These are phyloP conservation scores for Cichlasoma orientale DNA, from an alignment of 2,797 vertebrate genomes.

Conservation along the genomic window DNA sequence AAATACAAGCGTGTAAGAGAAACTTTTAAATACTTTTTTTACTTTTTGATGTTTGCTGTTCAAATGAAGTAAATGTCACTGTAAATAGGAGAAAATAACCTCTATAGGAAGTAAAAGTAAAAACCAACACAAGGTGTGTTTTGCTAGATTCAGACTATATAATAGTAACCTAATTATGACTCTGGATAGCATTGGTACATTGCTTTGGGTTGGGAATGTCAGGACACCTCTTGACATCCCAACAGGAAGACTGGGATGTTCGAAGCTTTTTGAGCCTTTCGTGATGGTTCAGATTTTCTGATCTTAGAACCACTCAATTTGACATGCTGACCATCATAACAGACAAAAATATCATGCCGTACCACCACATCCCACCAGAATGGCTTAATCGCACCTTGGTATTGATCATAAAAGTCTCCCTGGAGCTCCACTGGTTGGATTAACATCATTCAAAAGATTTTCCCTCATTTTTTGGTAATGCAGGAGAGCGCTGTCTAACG, in stretches of 20 bases:
- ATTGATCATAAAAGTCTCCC: too few species aligned
- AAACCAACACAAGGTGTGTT: background rate
- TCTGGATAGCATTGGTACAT: background rate
- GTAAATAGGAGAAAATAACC: background rate
- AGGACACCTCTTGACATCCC: too few species aligned
- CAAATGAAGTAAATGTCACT: too few species aligned
- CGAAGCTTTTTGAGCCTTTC: background rate
- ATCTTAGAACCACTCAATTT: background rate
- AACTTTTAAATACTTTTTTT: background rate
- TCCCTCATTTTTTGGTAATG: too few species aligned
- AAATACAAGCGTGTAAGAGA: accelerated
- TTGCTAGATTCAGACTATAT: background rate
- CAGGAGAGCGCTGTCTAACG: too few species aligned
- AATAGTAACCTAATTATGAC: background rate
- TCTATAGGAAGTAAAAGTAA: background rate
- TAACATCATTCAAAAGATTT: too few species aligned
- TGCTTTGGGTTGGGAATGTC: background rate
- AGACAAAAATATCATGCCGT: background rate
- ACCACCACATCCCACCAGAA: background rate
- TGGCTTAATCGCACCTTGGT: background rate
- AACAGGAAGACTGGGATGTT: too few species aligned
- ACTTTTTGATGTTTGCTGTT: too few species aligned
- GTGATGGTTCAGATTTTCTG: too few species aligned
- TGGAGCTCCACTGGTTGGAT: too few species aligned
- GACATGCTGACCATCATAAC: background rate